phyloP scores from a whole-genome alignment of 2,888 invertebrate species.

The Macrophya alboannulata region DNA sequence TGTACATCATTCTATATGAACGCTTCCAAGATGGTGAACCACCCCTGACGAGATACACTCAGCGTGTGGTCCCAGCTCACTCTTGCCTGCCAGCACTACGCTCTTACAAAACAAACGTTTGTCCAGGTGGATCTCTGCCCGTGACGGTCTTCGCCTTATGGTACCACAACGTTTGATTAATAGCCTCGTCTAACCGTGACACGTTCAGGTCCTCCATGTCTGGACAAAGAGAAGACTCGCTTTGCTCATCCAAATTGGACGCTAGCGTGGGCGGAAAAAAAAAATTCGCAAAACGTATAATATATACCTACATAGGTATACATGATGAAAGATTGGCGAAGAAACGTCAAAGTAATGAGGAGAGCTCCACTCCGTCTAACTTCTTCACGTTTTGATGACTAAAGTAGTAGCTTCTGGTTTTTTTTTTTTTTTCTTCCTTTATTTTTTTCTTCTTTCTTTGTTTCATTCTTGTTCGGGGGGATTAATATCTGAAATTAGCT shows the following conservation, averaged over 20 bases:
- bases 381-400: conserved; percentile 8
- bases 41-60: conserved; percentile 25
- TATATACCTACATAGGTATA: background rate
- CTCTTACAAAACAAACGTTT: conserved; percentile 44
- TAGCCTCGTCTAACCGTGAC: conserved; percentile 43
- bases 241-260: conserved; percentile 35
- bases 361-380: background rate
- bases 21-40: background rate
- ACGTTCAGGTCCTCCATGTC: conserved; percentile 42
- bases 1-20: background rate
- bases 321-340: background rate
- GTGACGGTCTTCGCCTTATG: conserved; percentile 21
- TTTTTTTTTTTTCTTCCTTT: background rate
- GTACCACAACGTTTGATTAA: conserved; percentile 48
- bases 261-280: conserved; percentile 16
- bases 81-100: background rate
- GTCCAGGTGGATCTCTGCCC: conserved; percentile 38
- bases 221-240: conserved; percentile 30
- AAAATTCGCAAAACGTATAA: conserved; percentile 34
- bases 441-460: background rate
- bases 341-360: conserved; percentile 13
- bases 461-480: background rate
- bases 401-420: background rate
- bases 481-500: background rate
- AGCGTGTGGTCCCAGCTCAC: conserved; percentile 38